Evolutionary conservation across 2,113 vertebrate genomes (phyloP).

Genomic region (Hylia prasina): DNA sequence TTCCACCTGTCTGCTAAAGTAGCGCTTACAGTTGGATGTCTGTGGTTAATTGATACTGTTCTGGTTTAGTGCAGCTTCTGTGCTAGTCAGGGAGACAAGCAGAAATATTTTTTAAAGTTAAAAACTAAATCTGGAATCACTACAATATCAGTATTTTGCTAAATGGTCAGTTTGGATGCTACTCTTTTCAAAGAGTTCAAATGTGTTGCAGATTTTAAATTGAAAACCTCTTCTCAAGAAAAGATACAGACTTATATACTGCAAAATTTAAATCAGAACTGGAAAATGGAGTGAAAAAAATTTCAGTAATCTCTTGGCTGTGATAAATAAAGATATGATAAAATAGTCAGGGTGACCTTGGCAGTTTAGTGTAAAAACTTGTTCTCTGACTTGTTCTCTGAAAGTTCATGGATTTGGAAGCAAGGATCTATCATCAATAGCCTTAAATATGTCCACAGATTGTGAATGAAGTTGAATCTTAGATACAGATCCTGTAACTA

Average conservation of each 20-base stretch:
- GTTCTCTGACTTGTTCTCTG: background rate
- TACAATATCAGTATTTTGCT: background rate
- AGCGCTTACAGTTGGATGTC: background rate
- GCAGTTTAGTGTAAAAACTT: background rate
- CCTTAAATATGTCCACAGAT: slow-evolving; percentile 19
- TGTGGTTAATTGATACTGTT: slow-evolving; percentile 37
- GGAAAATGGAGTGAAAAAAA: background rate
- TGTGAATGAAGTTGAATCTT: slow-evolving; percentile 10
- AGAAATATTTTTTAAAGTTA: background rate
- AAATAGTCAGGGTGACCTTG: background rate
- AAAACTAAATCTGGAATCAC: background rate
- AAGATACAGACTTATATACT: background rate
- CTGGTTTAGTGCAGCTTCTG: background rate
- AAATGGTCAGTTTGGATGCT: background rate
- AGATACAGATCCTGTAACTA: slow-evolving; percentile 1
- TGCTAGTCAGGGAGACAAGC: background rate
- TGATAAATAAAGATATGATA: slow-evolving; percentile 19
- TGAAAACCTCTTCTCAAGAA: background rate
- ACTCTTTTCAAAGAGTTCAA: background rate
- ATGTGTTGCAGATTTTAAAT: background rate
- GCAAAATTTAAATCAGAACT: background rate
- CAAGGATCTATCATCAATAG: slow-evolving; percentile 12
- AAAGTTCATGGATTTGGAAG: background rate
- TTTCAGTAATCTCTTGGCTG: background rate
- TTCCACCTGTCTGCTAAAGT: slow-evolving; percentile 19